Percentiles rank a stretch among this genome's conserved stretches.
Evolutionary conservation across 2,888 invertebrate species (phyloP).

Genomic region (Noctua janthe): DNA sequence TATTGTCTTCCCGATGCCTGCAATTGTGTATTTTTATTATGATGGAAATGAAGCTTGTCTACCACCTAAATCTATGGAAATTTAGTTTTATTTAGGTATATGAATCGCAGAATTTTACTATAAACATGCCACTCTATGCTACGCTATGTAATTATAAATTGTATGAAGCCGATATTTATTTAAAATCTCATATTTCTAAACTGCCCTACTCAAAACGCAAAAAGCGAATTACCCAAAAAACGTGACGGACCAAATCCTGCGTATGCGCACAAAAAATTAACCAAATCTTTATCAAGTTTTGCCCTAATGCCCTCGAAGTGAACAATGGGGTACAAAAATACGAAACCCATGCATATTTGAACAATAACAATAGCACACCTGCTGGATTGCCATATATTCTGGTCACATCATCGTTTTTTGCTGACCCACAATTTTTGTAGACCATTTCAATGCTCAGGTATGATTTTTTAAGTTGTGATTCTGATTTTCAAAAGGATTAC

Average conservation of each 20-base stretch:
- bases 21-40: background rate
- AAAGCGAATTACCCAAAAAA: slow-evolving; percentile 52
- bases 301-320: slow-evolving; percentile 73
- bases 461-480: slow-evolving; percentile 39
- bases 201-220: slow-evolving; percentile 3
- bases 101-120: background rate
- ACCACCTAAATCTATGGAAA: background rate
- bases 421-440: slow-evolving; percentile 58
- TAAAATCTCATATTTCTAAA: slow-evolving; percentile 29
- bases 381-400: slow-evolving; percentile 70
- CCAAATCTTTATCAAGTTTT: slow-evolving; percentile 67
- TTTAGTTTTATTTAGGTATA: background rate
- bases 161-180: background rate
- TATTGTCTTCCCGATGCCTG: background rate
- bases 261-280: slow-evolving; percentile 55
- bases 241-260: slow-evolving; percentile 38
- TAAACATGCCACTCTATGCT: background rate
- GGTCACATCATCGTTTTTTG: slow-evolving; percentile 64
- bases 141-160: background rate
- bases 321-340: slow-evolving; percentile 66
- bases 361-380: slow-evolving; percentile 81
- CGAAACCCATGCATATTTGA: slow-evolving; percentile 78
- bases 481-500: slow-evolving; percentile 38
- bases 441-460: slow-evolving; percentile 38
- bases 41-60: background rate